These are phyloP conservation scores for Melieria crassipennis DNA, from an alignment of 2,888 invertebrate genomes.

Conservation along the genomic window DNA sequence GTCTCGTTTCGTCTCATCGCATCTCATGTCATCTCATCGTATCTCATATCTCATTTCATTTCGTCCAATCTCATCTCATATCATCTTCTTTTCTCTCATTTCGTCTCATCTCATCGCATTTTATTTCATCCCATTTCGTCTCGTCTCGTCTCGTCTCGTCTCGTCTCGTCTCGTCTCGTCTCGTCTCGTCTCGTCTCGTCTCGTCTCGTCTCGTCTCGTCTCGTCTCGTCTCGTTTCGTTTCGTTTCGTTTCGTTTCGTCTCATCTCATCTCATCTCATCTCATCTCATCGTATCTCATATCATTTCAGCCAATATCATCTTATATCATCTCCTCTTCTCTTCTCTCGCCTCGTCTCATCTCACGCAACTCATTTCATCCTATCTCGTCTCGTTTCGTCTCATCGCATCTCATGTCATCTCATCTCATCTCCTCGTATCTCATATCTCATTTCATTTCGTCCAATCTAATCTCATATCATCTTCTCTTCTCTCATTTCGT, in stretches of 20 bases:
- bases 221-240: neutral
- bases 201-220: neutral
- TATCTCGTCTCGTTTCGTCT: too few relatives aligned
- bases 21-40: too few relatives aligned
- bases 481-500: neutral
- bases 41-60: neutral
- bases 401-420: too few relatives aligned
- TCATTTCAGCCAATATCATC: neutral
- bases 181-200: neutral
- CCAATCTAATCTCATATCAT: neutral
- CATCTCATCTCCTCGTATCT: too few relatives aligned
- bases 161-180: neutral
- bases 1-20: neutral
- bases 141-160: neutral
- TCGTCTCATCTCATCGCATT: neutral
- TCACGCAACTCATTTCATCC: neutral
- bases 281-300: neutral
- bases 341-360: neutral
- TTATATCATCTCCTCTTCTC: neutral
- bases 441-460: too few relatives aligned
- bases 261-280: neutral
- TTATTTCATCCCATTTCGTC: neutral
- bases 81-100: neutral
- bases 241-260: too few relatives aligned
- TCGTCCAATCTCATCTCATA: neutral